Conservation (phyloP, 1,140 invertebrate species). For the Danaus melanippus region DNA sequence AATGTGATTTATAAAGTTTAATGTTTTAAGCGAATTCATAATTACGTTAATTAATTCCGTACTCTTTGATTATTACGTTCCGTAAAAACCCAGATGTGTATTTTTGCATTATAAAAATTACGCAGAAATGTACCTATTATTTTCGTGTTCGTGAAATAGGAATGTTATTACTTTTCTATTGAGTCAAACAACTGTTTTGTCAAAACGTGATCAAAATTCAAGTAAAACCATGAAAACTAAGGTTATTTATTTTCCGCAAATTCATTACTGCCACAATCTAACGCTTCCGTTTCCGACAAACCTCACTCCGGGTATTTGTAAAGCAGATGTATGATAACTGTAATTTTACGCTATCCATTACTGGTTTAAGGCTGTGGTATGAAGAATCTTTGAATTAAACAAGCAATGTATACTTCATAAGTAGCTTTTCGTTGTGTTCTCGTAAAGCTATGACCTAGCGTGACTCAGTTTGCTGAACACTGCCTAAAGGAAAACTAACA, state of each 20-base stretch:
- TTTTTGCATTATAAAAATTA: too few relatives aligned
- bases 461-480: conserved; percentile 59
- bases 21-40: too few relatives aligned
- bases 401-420: conserved; percentile 19
- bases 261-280: conserved; percentile 64
- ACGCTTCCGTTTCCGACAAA: conserved; percentile 61
- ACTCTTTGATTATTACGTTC: too few relatives aligned
- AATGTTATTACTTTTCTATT: too few relatives aligned
- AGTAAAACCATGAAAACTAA: conserved; percentile 50
- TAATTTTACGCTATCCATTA: conserved; percentile 24
- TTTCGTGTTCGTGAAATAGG: too few relatives aligned
- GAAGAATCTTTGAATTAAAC: background rate
- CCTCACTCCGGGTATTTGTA: conserved; percentile 23
- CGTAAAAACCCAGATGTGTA: too few relatives aligned
- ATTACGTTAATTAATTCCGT: too few relatives aligned
- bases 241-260: conserved; percentile 64
- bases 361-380: conserved; percentile 9
- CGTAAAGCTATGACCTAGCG: conserved; percentile 44
- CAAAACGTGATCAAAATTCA: conserved; percentile 19
- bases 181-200: too few relatives aligned
- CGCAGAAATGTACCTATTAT: too few relatives aligned
- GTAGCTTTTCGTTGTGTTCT: conserved; percentile 12
- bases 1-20: too few relatives aligned
- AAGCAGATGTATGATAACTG: background rate
- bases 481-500: conserved; percentile 63